Evolutionary conservation across 2,113 vertebrate species (phyloP).

Genomic region (Platysteira castanea): DNA sequence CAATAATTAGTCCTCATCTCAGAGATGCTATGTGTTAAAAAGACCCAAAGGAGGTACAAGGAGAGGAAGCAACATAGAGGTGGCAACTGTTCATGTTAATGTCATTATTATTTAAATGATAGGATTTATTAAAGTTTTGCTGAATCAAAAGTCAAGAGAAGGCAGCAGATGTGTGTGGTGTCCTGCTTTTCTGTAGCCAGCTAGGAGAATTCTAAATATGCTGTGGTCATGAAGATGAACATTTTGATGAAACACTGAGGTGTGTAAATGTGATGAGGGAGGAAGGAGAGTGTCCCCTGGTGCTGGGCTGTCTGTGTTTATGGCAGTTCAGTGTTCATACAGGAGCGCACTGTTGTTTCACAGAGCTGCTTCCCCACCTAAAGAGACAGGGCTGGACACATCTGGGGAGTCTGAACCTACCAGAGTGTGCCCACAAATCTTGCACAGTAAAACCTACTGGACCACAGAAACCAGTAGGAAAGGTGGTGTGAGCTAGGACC

Average conservation of each 20-base stretch:
- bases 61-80: neutral
- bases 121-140: neutral
- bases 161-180: neutral
- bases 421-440: neutral
- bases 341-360: neutral
- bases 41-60: neutral
- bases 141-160: neutral
- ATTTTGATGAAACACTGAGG: neutral
- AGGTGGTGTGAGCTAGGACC: neutral
- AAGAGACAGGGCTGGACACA: neutral
- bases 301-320: neutral
- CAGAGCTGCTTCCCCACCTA: neutral
- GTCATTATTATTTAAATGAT: neutral
- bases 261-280: neutral
- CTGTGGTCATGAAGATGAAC: neutral
- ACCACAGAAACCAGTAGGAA: neutral
- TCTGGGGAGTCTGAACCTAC: neutral
- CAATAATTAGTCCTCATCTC: neutral
- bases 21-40: neutral
- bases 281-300: fast-evolving
- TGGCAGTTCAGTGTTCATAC: neutral
- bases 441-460: neutral
- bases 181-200: neutral
- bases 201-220: neutral
- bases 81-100: neutral